Conservation (phyloP, 1,140 invertebrate genomes). For the Orius laevigatus region DNA sequence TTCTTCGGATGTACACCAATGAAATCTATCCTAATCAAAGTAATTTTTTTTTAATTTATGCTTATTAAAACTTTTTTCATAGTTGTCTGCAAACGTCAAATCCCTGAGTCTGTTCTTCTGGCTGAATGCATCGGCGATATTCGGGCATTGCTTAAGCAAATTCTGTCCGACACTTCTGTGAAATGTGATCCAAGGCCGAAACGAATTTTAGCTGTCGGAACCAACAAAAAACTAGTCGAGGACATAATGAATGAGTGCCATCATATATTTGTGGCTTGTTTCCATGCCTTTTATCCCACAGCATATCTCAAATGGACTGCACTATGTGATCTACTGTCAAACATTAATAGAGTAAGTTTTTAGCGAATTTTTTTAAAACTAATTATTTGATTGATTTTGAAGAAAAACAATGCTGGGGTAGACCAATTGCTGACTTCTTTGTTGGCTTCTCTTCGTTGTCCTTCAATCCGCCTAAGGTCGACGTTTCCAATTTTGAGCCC, state of each 20-base stretch:
- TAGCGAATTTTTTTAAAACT: too few species aligned
- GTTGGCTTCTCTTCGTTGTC: constrained; percentile 61
- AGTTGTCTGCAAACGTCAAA: constrained; percentile 30
- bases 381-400: constrained; percentile 8
- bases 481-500: constrained; percentile 52
- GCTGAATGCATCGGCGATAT: constrained; percentile 78
- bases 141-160: constrained; percentile 59
- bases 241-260: constrained; percentile 76
- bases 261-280: constrained; percentile 76
- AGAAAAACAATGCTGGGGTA: constrained; percentile 21
- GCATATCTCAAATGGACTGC: constrained; percentile 83
- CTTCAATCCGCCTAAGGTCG: constrained; percentile 55
- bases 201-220: constrained; percentile 10
- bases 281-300: constrained; percentile 91
- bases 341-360: constrained; percentile 54
- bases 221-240: constrained; percentile 19
- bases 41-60: constrained; percentile 13
- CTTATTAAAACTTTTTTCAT: neutral
- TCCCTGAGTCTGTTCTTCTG: constrained; percentile 51
- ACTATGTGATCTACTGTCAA: constrained; percentile 66
- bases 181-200: constrained; percentile 10
- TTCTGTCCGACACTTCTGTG: constrained; percentile 50
- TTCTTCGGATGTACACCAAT: constrained; percentile 69
- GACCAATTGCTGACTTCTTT: constrained; percentile 65
- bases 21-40: constrained; percentile 72